Percentiles rank a stretch among this genome's conserved stretches.
Conservation (phyloP, 2,888 invertebrate species). For the Trisateles emortualis region DNA sequence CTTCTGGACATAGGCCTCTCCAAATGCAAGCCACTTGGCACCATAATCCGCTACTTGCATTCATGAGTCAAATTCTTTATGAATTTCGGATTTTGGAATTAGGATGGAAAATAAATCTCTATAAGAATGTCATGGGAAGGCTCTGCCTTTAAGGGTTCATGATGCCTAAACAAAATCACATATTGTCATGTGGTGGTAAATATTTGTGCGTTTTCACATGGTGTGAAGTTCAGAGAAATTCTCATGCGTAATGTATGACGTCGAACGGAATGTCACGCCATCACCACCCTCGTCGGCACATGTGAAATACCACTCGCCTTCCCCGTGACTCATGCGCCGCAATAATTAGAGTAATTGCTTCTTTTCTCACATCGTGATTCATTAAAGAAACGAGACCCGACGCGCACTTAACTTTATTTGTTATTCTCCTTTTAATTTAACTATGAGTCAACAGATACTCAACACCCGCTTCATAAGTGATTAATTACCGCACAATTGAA, state of each 20-base stretch:
- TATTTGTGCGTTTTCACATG: constrained; percentile 10
- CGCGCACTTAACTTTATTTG: constrained; percentile 71
- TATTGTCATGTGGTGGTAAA: constrained; percentile 9
- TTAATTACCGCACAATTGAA: constrained; percentile 55
- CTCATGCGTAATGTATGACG: constrained; percentile 44
- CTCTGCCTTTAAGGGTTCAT: too few species aligned
- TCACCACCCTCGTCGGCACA: constrained; percentile 42
- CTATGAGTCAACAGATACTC: constrained; percentile 66
- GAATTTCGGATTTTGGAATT: too few species aligned
- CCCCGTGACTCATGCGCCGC: constrained; percentile 70
- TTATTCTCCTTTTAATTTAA: constrained; percentile 76
- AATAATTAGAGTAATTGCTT: constrained; percentile 82
- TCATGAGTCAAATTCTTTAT: too few species aligned
- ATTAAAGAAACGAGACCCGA: constrained; percentile 68
- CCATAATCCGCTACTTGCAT: too few species aligned
- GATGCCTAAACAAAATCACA: not conserved
- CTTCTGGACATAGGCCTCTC: too few species aligned
- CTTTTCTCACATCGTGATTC: constrained; percentile 85
- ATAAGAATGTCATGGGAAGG: too few species aligned
- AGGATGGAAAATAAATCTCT: too few species aligned
- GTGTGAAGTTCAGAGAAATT: constrained; percentile 41
- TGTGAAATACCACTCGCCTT: constrained; percentile 61
- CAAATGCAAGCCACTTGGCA: too few species aligned
- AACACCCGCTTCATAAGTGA: constrained; percentile 59
- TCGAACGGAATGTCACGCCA: constrained; percentile 29